Conservation (phyloP, 2,888 invertebrate genomes). For the Erebia aethiops region DNA sequence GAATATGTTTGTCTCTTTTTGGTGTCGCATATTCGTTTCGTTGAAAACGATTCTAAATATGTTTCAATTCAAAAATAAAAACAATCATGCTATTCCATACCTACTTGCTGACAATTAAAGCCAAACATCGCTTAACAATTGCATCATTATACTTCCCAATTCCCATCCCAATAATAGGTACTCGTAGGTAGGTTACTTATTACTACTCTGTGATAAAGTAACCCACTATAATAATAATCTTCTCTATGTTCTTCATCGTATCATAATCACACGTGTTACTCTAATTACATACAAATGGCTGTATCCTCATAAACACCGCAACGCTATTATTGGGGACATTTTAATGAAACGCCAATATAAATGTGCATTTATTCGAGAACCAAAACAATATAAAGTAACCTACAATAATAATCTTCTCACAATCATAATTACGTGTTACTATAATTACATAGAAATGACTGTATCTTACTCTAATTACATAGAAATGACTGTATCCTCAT, state of each 20-base stretch:
- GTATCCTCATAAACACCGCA: slow-evolving; percentile 10
- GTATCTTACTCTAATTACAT: slow-evolving; percentile 4
- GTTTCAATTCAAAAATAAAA: too few species aligned
- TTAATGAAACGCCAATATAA: slow-evolving; percentile 22
- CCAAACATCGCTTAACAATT: too few species aligned
- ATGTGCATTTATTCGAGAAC: slow-evolving; percentile 21
- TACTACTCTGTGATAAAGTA: neutral
- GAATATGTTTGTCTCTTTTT: too few species aligned
- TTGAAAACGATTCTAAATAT: too few species aligned
- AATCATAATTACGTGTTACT: slow-evolving; percentile 3
- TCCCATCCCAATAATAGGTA: too few species aligned
- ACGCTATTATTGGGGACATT: slow-evolving; percentile 13
- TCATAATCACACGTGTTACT: slow-evolving; percentile 16
- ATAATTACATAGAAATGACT: too few species aligned
- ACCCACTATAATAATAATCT: neutral
- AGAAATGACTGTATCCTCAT: slow-evolving; percentile 12
- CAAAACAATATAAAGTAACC: slow-evolving; percentile 17
- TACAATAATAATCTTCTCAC: slow-evolving; percentile 13
- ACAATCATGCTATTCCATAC: too few species aligned
- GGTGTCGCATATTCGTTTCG: too few species aligned
- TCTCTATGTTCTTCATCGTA: too few species aligned
- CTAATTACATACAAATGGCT: slow-evolving; percentile 11
- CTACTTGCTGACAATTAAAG: too few species aligned
- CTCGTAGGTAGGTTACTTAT: neutral
- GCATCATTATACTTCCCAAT: too few species aligned